Evolutionary conservation across 23 tunicate species (phyloP), one percentile per base, ranked within the genome.

Genomic region (Botrylloides violaceus): DNA sequence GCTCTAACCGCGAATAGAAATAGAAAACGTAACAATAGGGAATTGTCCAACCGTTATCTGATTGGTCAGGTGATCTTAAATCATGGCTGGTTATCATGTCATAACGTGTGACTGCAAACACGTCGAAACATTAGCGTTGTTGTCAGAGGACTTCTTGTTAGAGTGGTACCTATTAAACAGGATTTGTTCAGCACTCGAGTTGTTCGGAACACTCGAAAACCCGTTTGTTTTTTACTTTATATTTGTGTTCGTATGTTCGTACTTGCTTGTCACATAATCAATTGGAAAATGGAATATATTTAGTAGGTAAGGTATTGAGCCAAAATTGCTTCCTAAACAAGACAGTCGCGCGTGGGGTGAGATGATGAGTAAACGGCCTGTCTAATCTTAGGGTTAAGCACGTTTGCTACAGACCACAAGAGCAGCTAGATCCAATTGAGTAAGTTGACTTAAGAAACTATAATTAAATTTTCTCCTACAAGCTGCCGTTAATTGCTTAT

Each of bases 161-260:
- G 33, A 63, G 70, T 63, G 35, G 35, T 63, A 3, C 70, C 70
- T 19, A 63, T 63, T 63, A 29, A 63, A n/a, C 23, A 27, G 35
- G 70, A 63, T 63, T 63, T 63, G 70, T 34, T 63, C 36, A 63
- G 35, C 70, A 63, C 70, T 63, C 33, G 34, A 63, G 36, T 4
- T 19, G 20, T 63, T 33, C 35, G 70, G 33, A 34, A 63, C 70
- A 63, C 70, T 63, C 29, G 35, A 63, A 9, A 43, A 12, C 4
- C 4, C 70, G 70, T 63, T 63, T 63, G 70, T 33, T 63, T 63
- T 63, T 63, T 26, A 33, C 70, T 27, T 63, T 34, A 28, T 63
- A 63, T 63, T 63, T 63, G 70, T 63, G 70, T 63, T 63, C 70
- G 35, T 63, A 6, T 63, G 70, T 63, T 63, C 35, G 29, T 34